These are phyloP conservation scores for Lepus townsendii DNA, from an alignment of 2,797 vertebrate species.

Conservation along the genomic window DNA sequence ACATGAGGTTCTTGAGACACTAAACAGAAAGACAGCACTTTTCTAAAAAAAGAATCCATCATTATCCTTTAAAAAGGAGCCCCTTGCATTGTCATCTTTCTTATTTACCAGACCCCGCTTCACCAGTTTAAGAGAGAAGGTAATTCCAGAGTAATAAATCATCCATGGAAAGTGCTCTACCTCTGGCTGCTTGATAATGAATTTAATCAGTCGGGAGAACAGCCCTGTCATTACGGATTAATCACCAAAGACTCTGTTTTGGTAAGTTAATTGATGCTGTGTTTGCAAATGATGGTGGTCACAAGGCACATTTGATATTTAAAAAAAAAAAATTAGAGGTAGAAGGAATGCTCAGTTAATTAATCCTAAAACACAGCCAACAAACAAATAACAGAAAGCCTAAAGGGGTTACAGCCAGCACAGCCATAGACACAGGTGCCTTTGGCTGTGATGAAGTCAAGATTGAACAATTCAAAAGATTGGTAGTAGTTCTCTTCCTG, in stretches of 20 bases:
- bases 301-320: conserved; percentile 70
- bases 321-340: conserved; percentile 71
- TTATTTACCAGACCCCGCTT: conserved; percentile 39
- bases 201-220: conserved; percentile 78
- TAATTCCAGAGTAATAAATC: conserved; percentile 75
- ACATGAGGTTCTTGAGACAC: background rate
- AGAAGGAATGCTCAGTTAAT: conserved; percentile 58
- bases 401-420: background rate
- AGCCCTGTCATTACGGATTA: conserved; percentile 78
- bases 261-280: conserved; percentile 77
- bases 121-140: conserved; percentile 19
- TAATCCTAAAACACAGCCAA: conserved; percentile 54
- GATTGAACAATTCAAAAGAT: background rate
- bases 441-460: conserved; percentile 27
- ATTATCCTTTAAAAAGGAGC: background rate
- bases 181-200: conserved; percentile 80
- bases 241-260: conserved; percentile 80
- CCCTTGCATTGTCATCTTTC: conserved; percentile 5
- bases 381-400: background rate
- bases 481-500: background rate
- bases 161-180: conserved; percentile 62
- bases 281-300: conserved; percentile 67
- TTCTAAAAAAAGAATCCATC: background rate
- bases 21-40: conserved; percentile 10
- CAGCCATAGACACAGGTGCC: background rate